These are phyloP conservation scores for Seladonia tumulorum DNA, from an alignment of 2,888 invertebrate species.

Conservation along the genomic window DNA sequence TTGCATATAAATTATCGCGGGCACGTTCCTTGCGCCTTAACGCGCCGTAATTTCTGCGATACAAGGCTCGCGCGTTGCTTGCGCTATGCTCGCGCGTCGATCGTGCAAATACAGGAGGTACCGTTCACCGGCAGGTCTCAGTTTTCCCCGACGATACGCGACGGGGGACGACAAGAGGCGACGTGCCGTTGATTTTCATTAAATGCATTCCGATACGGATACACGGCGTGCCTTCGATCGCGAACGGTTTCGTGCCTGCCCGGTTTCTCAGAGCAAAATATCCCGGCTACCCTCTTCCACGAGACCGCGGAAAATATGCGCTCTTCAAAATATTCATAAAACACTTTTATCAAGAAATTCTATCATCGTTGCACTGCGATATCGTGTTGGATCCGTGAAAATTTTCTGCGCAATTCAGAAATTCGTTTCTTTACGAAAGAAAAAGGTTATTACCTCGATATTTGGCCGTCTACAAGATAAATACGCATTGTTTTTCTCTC, in stretches of 20 bases:
- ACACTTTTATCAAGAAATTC: not conserved
- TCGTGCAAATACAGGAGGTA: slow-evolving; percentile 43
- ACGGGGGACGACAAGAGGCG: slow-evolving; percentile 6
- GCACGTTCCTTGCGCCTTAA: slow-evolving; percentile 62
- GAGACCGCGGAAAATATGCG: not conserved
- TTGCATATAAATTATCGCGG: slow-evolving; percentile 61
- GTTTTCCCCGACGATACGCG: slow-evolving; percentile 39
- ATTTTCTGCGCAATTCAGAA: no score
- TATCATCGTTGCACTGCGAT: not conserved
- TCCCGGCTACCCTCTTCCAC: not conserved
- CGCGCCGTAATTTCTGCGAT: slow-evolving; percentile 62
- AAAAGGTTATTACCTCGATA: no score
- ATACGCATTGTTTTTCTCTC: no score
- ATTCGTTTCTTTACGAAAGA: no score
- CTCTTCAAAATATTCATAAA: not conserved
- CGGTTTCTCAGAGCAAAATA: not conserved
- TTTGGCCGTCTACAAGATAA: no score
- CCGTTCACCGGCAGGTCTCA: slow-evolving; percentile 43
- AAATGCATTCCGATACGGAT: slow-evolving; percentile 41
- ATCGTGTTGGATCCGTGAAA: not conserved
- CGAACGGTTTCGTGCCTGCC: not conserved
- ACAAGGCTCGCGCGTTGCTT: slow-evolving; percentile 40
- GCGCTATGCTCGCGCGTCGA: slow-evolving; percentile 15
- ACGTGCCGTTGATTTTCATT: slow-evolving; percentile 48
- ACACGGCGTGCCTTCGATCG: slow-evolving; percentile 17